phyloP scores from a whole-genome alignment of 2,797 vertebrate genomes.

The Propithecus deckenii region DNA sequence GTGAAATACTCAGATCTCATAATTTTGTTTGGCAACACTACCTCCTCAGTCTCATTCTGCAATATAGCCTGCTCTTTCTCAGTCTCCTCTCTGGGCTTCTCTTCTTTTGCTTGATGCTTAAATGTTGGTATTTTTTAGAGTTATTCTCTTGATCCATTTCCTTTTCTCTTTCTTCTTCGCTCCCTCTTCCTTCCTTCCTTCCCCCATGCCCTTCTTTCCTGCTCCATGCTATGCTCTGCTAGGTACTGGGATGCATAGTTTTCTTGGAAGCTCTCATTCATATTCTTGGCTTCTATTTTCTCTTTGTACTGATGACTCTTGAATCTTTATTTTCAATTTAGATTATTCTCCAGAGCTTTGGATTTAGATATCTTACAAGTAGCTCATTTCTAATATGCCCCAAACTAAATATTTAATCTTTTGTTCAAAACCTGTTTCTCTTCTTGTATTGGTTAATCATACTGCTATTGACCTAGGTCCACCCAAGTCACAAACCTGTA shows the following conservation, averaged over 20 bases:
- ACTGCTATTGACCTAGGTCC: background rate
- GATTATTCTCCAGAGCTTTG: slow-evolving; percentile 5
- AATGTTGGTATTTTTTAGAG: background rate
- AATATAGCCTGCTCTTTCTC: background rate
- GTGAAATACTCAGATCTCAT: background rate
- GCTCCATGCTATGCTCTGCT: background rate
- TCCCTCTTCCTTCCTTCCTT: background rate
- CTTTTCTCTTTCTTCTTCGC: background rate
- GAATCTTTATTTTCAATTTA: slow-evolving; percentile 36
- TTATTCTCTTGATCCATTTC: background rate
- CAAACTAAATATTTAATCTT: background rate
- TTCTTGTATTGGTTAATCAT: slow-evolving; percentile 33
- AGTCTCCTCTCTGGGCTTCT: background rate
- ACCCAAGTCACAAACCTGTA: background rate
- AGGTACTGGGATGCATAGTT: background rate
- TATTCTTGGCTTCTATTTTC: background rate
- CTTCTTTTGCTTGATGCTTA: background rate
- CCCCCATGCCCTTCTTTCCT: background rate
- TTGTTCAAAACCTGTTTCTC: background rate
- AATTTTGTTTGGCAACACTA: background rate
- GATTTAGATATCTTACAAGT: background rate
- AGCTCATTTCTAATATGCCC: background rate
- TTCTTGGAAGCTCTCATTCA: background rate
- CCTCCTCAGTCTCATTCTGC: background rate
- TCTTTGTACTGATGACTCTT: background rate